A percentile compares a stretch with the other conserved stretches of the same genome.
Conservation (phyloP, 2,797 vertebrate species). For the Microhierax caerulescens region DNA sequence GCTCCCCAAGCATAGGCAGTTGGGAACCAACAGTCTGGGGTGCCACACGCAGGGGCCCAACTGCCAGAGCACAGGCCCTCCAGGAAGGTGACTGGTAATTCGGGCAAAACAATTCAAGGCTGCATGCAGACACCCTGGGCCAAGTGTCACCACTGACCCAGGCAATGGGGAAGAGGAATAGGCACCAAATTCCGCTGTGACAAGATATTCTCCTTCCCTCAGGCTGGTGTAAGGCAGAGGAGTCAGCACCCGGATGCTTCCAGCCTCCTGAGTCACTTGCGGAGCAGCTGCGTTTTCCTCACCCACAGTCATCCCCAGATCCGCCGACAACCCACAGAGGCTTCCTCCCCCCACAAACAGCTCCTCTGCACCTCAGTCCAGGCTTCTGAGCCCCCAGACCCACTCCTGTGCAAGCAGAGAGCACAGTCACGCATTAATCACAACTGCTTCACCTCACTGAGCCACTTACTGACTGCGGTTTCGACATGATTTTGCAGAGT, state of each 20-base stretch:
- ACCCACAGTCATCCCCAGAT: slow-evolving; percentile 7
- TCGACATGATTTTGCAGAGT: neutral
- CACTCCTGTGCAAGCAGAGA: neutral
- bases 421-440: neutral
- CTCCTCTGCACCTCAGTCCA: neutral
- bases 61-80: neutral
- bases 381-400: neutral
- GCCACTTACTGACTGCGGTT: neutral
- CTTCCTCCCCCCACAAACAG: neutral
- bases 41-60: neutral
- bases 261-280: slow-evolving; percentile 49
- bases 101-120: rapidly evolving
- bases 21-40: neutral
- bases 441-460: neutral
- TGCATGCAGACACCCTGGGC: neutral
- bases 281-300: slow-evolving; percentile 12
- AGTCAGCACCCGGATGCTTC: slow-evolving; percentile 28
- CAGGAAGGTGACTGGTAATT: neutral
- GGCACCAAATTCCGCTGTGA: neutral
- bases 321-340: neutral
- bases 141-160: neutral
- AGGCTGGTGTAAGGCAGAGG: neutral
- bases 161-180: neutral
- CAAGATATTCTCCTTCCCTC: neutral
- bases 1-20: neutral